These are phyloP conservation scores for Nephrotoma guestfalica DNA, from an alignment of 2,888 invertebrate species.

Conservation along the genomic window DNA sequence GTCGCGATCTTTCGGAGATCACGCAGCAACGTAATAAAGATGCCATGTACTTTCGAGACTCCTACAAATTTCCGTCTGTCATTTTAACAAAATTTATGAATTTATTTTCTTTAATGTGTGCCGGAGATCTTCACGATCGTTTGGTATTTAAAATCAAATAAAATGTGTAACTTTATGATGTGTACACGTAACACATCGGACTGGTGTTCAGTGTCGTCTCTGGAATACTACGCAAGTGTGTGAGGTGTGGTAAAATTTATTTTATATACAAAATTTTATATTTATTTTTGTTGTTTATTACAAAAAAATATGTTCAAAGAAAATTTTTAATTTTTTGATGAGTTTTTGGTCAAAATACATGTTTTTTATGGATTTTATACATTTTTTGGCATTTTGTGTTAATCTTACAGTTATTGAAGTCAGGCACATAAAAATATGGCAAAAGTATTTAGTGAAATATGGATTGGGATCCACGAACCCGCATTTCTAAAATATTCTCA, in stretches of 20 bases:
- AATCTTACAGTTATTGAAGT: not conserved
- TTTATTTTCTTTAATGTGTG: not conserved
- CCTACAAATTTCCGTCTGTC: not conserved
- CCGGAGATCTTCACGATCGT: not conserved
- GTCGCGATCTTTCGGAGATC: not conserved
- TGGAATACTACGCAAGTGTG: not conserved
- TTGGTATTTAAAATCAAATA: not conserved
- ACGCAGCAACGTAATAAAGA: not conserved
- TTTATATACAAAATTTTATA: not conserved
- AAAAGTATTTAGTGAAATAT: not conserved
- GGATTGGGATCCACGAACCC: not conserved
- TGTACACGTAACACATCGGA: not conserved
- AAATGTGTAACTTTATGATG: not conserved
- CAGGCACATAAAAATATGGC: not conserved
- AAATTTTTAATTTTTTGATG: not conserved
- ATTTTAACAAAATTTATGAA: not conserved
- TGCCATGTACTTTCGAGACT: not conserved
- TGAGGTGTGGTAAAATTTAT: not conserved
- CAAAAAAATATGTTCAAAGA: not conserved
- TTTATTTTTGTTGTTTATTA: not conserved
- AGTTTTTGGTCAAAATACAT: not conserved
- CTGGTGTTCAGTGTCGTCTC: not conserved
- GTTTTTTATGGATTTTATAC: not conserved
- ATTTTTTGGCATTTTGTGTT: not conserved
- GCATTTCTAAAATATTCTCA: not conserved